Evolutionary conservation across 2,888 invertebrate species (phyloP).

Genomic region (Hecatera dysodea): DNA sequence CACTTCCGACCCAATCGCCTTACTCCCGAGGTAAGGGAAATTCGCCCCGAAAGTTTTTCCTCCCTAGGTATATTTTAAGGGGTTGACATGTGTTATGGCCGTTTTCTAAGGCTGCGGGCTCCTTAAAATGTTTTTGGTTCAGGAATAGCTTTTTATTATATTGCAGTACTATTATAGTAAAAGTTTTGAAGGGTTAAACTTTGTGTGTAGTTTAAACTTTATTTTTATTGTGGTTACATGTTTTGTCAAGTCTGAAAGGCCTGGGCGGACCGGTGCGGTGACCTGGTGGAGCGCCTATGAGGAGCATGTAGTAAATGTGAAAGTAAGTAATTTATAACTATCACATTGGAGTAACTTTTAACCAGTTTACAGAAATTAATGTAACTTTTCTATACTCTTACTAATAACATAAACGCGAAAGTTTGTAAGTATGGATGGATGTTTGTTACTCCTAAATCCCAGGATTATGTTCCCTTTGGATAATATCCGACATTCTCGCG

Average conservation of each 20-base stretch:
- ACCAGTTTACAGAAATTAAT: no score
- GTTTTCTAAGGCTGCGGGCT: slow-evolving; percentile 11
- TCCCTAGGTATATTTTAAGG: slow-evolving; percentile 21
- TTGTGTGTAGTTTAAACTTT: not conserved
- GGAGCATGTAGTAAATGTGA: no score
- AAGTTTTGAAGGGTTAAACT: slow-evolving; percentile 6
- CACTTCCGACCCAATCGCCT: slow-evolving; percentile 56
- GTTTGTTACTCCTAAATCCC: no score
- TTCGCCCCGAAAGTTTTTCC: slow-evolving; percentile 41
- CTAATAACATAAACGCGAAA: no score
- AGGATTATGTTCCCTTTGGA: no score
- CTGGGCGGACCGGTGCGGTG: no score
- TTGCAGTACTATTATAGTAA: not conserved
- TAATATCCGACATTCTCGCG: no score
- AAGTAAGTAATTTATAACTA: no score
- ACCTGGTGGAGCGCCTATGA: no score
- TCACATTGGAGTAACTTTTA: no score
- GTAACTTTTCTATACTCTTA: no score
- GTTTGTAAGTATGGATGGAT: no score
- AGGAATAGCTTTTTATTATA: slow-evolving; percentile 16
- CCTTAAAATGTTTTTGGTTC: slow-evolving; percentile 5
- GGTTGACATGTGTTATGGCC: slow-evolving; percentile 39
- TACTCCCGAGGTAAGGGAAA: slow-evolving; percentile 36
- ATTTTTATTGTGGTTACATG: not conserved
- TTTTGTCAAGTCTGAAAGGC: not conserved